Evolutionary conservation across 2,113 vertebrate species (phyloP), one percentile per base, ranked within the genome.

Genomic region (Caretta caretta): DNA sequence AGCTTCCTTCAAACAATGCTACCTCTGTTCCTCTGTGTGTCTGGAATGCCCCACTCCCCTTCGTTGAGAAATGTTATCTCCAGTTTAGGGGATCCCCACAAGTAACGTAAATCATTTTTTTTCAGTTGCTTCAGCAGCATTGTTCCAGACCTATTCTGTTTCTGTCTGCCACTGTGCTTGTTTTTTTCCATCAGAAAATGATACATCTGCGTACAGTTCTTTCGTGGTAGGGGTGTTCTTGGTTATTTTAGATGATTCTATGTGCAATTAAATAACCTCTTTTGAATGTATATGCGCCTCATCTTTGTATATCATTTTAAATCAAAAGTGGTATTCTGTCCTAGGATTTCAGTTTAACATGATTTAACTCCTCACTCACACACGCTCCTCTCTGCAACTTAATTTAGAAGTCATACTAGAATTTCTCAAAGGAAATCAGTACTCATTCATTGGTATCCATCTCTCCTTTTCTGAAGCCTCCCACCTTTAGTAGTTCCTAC

Each of bases 361-460:
- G 93, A 72, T 79, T 95, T 92, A 95, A 91, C 82, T 94, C 90
- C 86, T 97, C 2, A 3, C 35, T 50, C 50, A 46, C 84, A 86
- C 92, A 84, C 50, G 91, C 93, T 35, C 92, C 84, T 88, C 87
- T 27, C 75, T 89, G 80, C 94, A 94, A 69, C 84, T 89, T 96
- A 80, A 92, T 94, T 96, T 95, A 96, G 94, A 87, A 94, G 59
- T 53, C 76, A 84, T 93, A 92, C 48, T 69, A 93, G 86, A 80
- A 75, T 90, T 94, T 95, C 80, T 96, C 87, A 93, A 88, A 96
- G 89, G 91, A 97, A 95, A 94, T 97, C 86, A 92, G 57, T 96
- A 91, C 81, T 97, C 86, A 72, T 94, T 97, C 94, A 94, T 94
- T 97, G 90, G 91, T 38, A 92, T 96, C 80, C 91, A 16, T 31